phyloP scores from a whole-genome alignment of 2,113 vertebrate species.

The Monarcha castaneiventris region DNA sequence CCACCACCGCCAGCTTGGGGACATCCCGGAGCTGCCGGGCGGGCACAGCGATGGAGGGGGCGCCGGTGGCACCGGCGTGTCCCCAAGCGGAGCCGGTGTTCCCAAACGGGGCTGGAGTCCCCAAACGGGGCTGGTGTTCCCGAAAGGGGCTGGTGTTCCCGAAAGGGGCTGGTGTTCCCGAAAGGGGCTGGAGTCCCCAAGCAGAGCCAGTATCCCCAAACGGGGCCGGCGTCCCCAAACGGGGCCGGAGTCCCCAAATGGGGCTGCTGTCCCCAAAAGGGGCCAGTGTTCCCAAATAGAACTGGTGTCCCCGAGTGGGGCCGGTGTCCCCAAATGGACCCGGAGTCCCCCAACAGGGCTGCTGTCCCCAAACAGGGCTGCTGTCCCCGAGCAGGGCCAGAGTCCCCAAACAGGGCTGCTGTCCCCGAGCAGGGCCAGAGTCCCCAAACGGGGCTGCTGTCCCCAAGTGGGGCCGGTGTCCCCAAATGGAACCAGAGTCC shows the following conservation, averaged over 20 bases:
- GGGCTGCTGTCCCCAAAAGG: not conserved
- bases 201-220: too few relatives aligned
- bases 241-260: not conserved
- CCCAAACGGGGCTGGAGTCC: too few relatives aligned
- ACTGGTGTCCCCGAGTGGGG: not conserved
- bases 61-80: not conserved
- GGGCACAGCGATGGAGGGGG: not conserved
- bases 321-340: too few relatives aligned
- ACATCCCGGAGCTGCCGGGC: not conserved
- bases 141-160: not conserved
- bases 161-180: not conserved
- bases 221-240: too few relatives aligned
- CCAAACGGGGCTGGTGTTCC: not conserved
- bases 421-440: not conserved
- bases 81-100: too few relatives aligned
- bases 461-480: not conserved
- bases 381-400: too few relatives aligned
- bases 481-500: not conserved
- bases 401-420: not conserved
- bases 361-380: too few relatives aligned
- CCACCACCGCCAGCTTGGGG: rapidly evolving
- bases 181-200: too few relatives aligned
- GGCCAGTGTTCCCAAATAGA: not conserved
- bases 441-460: not conserved
- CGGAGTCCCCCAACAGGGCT: too few relatives aligned